Evolutionary conservation across 2,888 invertebrate species (phyloP), one percentile per base, ranked within the genome.

Genomic region (Mechanitis messenoides): DNA sequence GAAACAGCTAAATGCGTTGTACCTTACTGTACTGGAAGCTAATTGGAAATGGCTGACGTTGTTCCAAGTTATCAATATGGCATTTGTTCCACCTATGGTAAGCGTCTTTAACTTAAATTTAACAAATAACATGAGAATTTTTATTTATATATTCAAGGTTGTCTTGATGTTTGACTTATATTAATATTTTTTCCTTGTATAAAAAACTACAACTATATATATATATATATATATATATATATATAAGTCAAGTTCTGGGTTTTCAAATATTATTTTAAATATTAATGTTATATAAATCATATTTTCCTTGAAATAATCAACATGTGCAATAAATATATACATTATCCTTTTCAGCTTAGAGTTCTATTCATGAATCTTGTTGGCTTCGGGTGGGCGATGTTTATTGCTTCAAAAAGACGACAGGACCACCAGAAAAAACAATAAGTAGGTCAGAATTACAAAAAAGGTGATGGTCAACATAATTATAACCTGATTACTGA

Each of bases 11-110:
- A 80, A 91, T 67, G 91, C 91, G 54, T 77, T 95, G 2, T 95
- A 94, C 75, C 90, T 91, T 83, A 92, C 93, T 0, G 85, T 95
- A 31, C 80, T 96, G 42, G 86, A 91, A 67, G 93, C 94, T 2
- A 96, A 95, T 80, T 94, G 95, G 93, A 94, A 93, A 76, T 95
- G 94, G 86, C 81, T 96, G 53, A 95, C 95, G 0, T 67, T 95
- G 7, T 91, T 95, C 73, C 95, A 95, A 71, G 91, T 94, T 63
- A 84, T 96, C 31, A 96, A 96, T 77, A 85, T 95, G 68, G 92
- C 92, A 66, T 93, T 94, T 72, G 93, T 96, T 4, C 96, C 96
- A 31, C 94, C 95, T 62, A 92, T 95, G 93, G 95, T 95, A 86
- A 92, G 89, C 83, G 59, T 1, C 20, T 12, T 12, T 53, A 12